A percentile compares a stretch with the other conserved stretches of the same genome.
These are phyloP conservation scores for Siniperca chuatsi DNA, from an alignment of 2,113 vertebrate genomes.

Conservation along the genomic window DNA sequence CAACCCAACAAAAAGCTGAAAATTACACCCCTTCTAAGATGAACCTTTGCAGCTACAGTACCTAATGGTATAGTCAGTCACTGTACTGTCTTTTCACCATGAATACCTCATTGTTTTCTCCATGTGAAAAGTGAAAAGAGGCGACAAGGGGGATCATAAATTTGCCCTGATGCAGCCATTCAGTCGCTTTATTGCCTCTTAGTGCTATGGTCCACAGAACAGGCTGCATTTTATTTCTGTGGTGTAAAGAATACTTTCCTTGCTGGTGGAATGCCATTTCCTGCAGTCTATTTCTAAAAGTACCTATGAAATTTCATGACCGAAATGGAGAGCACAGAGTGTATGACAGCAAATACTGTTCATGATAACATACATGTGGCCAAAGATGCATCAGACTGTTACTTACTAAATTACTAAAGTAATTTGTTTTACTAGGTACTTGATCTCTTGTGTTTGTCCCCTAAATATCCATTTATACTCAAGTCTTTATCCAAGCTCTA, in stretches of 20 bases:
- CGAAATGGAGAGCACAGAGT: neutral
- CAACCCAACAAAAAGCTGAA: slow-evolving; percentile 10
- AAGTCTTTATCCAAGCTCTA: neutral
- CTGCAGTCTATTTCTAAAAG: slow-evolving; percentile 24
- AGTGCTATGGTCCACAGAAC: slow-evolving; percentile 49
- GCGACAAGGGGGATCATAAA: slow-evolving; percentile 45
- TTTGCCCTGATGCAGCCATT: slow-evolving; percentile 49
- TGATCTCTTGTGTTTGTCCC: neutral
- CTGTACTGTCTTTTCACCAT: slow-evolving; percentile 15
- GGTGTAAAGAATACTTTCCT: slow-evolving; percentile 24
- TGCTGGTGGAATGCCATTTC: slow-evolving; percentile 23
- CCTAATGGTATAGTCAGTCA: slow-evolving; percentile 33
- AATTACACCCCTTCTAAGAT: slow-evolving; percentile 3
- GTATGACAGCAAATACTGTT: neutral
- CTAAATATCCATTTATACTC: neutral
- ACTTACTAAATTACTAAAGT: neutral
- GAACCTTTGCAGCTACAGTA: slow-evolving; percentile 18
- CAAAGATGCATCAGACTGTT: neutral
- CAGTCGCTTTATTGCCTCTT: slow-evolving; percentile 50
- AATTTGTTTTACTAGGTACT: neutral
- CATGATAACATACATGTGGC: neutral
- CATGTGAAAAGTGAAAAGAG: slow-evolving; percentile 32
- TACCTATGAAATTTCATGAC: slow-evolving; percentile 17
- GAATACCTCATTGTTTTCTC: slow-evolving; percentile 56
- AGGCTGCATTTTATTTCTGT: slow-evolving; percentile 59